Percentiles rank a stretch among this genome's conserved stretches.
phyloP scores from a whole-genome alignment of 2,113 vertebrate genomes.

The Parus major region DNA sequence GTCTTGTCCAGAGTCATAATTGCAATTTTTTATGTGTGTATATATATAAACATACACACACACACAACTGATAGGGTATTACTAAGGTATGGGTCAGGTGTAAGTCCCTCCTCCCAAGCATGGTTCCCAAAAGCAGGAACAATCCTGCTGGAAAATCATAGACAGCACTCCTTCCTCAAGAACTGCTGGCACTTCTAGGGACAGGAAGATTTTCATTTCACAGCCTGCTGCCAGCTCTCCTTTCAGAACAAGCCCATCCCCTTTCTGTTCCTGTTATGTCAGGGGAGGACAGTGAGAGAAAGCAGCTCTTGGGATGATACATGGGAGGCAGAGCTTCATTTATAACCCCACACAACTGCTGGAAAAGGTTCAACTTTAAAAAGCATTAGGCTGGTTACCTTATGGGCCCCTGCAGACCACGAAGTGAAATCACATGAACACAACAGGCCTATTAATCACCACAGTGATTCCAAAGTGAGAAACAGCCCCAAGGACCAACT shows the following conservation, averaged over 20 bases:
- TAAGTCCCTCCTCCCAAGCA: neutral
- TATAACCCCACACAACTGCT: constrained; percentile 69
- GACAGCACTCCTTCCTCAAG: neutral
- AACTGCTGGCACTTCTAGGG: neutral
- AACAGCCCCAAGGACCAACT: constrained; percentile 19
- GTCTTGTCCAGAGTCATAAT: neutral
- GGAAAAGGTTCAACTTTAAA: constrained; percentile 71
- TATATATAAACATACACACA: neutral
- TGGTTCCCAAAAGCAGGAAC: neutral
- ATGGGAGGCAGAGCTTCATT: constrained; percentile 68
- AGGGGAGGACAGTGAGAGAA: constrained; percentile 74
- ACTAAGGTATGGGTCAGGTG: neutral
- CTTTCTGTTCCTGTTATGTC: constrained; percentile 60
- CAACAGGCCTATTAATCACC: constrained; percentile 72
- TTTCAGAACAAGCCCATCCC: constrained; percentile 35
- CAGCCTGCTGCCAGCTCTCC: constrained; percentile 28
- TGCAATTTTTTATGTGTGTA: too few species aligned
- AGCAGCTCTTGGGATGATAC: constrained; percentile 72
- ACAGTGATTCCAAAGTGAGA: constrained; percentile 56
- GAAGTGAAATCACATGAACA: constrained; percentile 63
- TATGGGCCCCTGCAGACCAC: constrained; percentile 63
- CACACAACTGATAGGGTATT: rapidly evolving
- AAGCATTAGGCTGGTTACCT: constrained; percentile 70
- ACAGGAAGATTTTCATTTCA: constrained; percentile 41
- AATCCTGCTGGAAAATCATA: neutral